Conservation (phyloP, 2,113 vertebrate species). For the Platichthys flesus region DNA sequence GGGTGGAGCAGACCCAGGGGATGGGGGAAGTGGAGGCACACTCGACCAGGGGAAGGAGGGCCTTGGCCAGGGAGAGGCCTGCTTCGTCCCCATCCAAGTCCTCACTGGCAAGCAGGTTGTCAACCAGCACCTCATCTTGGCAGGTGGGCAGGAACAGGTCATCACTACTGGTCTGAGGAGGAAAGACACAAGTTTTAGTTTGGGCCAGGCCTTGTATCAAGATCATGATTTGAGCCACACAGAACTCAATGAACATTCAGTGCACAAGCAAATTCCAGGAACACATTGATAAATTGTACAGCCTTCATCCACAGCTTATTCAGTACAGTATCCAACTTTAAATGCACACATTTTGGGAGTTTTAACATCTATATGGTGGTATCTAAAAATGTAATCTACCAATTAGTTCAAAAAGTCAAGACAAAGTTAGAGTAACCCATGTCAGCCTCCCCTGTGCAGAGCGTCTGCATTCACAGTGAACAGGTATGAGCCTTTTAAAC, state of each 20-base stretch:
- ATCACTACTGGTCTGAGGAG: slow-evolving; percentile 65
- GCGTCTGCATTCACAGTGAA: no score
- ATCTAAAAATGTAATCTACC: no score
- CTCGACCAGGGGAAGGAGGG: slow-evolving; percentile 76
- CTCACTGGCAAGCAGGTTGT: slow-evolving; percentile 62
- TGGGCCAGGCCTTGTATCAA: background rate
- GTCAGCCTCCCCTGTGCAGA: no score
- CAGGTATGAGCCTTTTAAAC: no score
- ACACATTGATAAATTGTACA: no score
- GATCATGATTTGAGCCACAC: background rate
- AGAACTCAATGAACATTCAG: background rate
- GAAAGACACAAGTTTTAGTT: background rate
- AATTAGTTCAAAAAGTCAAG: no score
- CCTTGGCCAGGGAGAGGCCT: slow-evolving; percentile 69
- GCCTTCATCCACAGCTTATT: no score
- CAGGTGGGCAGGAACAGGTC: slow-evolving; percentile 72
- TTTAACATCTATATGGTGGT: no score
- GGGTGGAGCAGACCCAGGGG: slow-evolving; percentile 80
- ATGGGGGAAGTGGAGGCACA: slow-evolving; percentile 35
- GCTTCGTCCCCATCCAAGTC: background rate
- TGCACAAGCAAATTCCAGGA: background rate
- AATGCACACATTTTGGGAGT: no score
- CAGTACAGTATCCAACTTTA: no score
- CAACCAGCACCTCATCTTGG: slow-evolving; percentile 67
- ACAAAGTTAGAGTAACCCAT: no score